Evolutionary conservation across 2,888 invertebrate species (phyloP).

Genomic region (Octonoba sinensis): DNA sequence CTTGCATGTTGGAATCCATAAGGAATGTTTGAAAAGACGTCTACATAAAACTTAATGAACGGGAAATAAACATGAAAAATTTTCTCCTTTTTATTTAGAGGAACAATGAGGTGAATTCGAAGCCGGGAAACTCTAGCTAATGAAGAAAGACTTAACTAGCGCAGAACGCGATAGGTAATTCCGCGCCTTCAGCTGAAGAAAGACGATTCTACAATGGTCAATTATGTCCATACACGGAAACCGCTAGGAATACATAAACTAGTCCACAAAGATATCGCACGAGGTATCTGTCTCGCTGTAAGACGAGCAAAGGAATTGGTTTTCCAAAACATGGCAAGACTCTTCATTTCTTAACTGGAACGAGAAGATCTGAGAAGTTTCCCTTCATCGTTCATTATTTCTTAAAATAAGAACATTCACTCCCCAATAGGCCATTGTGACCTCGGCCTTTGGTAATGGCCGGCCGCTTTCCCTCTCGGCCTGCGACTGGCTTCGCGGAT

Average conservation of each 20-base stretch:
- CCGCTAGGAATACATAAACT: neutral
- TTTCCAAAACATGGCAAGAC: neutral
- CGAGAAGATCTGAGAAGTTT: neutral
- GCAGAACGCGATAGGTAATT: too few species aligned
- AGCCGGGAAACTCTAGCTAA: neutral
- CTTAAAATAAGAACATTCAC: conserved; percentile 26
- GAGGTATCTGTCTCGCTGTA: too few species aligned
- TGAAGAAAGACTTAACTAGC: conserved; percentile 11
- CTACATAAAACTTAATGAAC: too few species aligned
- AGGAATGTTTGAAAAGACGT: too few species aligned
- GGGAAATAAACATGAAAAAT: too few species aligned
- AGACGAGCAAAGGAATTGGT: too few species aligned
- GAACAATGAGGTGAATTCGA: too few species aligned
- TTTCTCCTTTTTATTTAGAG: too few species aligned
- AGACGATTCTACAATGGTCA: conserved; percentile 40
- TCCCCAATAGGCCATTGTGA: conserved; percentile 35
- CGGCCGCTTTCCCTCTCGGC: conserved; percentile 42
- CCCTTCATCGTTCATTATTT: conserved; percentile 36
- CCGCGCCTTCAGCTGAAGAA: too few species aligned
- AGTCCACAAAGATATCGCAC: too few species aligned
- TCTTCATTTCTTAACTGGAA: neutral
- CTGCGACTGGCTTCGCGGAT: conserved; percentile 44
- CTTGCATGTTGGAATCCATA: too few species aligned
- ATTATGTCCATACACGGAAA: conserved; percentile 29
- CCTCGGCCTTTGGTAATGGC: conserved; percentile 44